Percentiles rank a stretch among this genome's conserved stretches.
Evolutionary conservation across 2,797 vertebrate species (phyloP).

Genomic region (Poeciliopsis turneri): DNA sequence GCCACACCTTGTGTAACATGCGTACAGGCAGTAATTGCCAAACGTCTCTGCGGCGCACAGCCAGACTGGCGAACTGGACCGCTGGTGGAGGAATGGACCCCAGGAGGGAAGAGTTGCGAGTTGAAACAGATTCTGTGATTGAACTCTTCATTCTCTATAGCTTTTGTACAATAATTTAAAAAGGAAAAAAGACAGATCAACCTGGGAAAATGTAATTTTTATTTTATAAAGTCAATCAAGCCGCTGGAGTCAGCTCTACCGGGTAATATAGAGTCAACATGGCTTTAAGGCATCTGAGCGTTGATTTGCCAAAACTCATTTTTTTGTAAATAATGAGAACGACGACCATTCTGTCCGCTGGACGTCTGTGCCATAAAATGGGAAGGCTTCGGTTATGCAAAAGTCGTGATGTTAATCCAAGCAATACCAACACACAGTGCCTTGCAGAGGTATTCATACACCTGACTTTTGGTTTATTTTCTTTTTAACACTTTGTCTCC

Average conservation of each 20-base stretch:
- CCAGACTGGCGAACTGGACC: conserved; percentile 75
- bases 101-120: conserved; percentile 79
- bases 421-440: conserved; percentile 80
- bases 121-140: conserved; percentile 83
- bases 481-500: background rate
- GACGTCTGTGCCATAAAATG: conserved; percentile 95
- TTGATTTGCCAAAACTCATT: conserved; percentile 88
- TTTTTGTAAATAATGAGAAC: conserved; percentile 94
- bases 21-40: conserved; percentile 84
- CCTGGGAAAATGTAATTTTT: conserved; percentile 93
- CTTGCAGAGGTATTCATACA: conserved; percentile 7
- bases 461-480: background rate
- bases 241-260: conserved; percentile 90
- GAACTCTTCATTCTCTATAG: conserved; percentile 95
- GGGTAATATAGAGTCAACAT: conserved; percentile 91
- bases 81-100: conserved; percentile 75
- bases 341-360: conserved; percentile 87
- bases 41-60: conserved; percentile 84
- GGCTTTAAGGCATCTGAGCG: conserved; percentile 96
- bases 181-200: conserved; percentile 78
- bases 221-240: conserved; percentile 96
- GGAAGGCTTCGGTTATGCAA: conserved; percentile 88
- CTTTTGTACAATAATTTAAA: conserved; percentile 95
- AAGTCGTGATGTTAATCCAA: conserved; percentile 74
- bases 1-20: conserved; percentile 48